phyloP scores from a whole-genome alignment of 2,113 vertebrate genomes.

The Burhinus bistriatus region DNA sequence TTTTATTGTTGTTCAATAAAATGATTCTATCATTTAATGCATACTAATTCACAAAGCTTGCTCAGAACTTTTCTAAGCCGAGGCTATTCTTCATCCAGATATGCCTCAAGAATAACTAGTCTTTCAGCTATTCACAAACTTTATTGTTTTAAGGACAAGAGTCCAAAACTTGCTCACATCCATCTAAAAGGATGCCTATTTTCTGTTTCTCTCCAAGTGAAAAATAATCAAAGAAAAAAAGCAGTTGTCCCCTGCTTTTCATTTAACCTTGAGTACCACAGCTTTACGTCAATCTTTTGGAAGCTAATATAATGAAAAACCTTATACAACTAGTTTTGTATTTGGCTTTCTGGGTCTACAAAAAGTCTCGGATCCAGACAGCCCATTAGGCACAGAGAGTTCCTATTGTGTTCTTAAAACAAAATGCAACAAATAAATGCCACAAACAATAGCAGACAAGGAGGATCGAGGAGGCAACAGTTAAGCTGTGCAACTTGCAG shows the following conservation, averaged over 20 bases:
- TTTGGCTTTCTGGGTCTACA: not conserved
- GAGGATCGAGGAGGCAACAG: not conserved
- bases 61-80: conserved; percentile 36
- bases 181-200: not conserved
- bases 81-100: not conserved
- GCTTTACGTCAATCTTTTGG: not conserved
- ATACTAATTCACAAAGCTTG: conserved; percentile 38
- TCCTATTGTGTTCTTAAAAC: not conserved
- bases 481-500: not conserved
- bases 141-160: not conserved
- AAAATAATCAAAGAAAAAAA: not conserved
- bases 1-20: conserved; percentile 62
- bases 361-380: not conserved
- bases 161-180: not conserved
- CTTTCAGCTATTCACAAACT: not conserved
- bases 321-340: not conserved
- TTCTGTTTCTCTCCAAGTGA: not conserved
- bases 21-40: conserved; percentile 5
- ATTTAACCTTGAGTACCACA: not conserved
- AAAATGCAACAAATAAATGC: not conserved
- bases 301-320: not conserved
- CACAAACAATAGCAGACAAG: not conserved
- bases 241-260: not conserved
- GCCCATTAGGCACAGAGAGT: not conserved
- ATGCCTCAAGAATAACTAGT: not conserved